Conservation (phyloP, 2,888 invertebrate species). For the Drosophila austrosaltans region DNA sequence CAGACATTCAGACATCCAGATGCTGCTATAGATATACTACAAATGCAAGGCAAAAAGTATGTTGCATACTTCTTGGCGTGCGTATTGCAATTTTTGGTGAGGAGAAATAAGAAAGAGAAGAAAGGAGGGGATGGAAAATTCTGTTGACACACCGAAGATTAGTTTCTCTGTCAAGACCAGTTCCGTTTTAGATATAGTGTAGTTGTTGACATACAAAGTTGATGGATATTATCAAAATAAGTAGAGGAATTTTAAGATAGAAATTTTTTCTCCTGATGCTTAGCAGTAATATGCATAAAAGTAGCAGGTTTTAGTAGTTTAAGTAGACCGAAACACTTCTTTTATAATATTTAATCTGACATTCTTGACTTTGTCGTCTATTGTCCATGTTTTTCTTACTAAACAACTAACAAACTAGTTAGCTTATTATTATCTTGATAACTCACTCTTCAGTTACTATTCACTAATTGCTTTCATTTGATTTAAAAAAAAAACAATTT, state of each 20-base stretch:
- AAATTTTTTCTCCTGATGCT: too few relatives aligned
- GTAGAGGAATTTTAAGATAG: not conserved
- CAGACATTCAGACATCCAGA: conserved; percentile 14
- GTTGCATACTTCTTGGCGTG: conserved; percentile 45
- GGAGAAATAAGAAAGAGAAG: not conserved
- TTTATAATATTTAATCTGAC: too few relatives aligned
- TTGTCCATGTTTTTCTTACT: too few relatives aligned
- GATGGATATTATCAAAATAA: not conserved
- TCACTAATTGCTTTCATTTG: too few relatives aligned
- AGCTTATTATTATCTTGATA: too few relatives aligned
- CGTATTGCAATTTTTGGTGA: conserved; percentile 16
- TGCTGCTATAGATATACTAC: not conserved
- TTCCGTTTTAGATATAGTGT: not conserved
- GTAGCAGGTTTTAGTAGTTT: too few relatives aligned
- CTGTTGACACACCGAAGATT: conserved; percentile 22
- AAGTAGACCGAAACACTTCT: too few relatives aligned
- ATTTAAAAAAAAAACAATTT: too few relatives aligned
- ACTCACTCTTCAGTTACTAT: too few relatives aligned
- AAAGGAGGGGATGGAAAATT: not conserved
- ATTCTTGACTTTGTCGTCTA: too few relatives aligned
- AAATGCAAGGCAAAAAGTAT: conserved; percentile 36
- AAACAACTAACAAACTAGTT: too few relatives aligned
- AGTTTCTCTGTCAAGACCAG: conserved; percentile 1
- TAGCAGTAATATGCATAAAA: too few relatives aligned
- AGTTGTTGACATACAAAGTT: not conserved